Evolutionary conservation across 1,140 invertebrate species (phyloP), one percentile per base, ranked within the genome.

Genomic region (Drosophila yakuba): DNA sequence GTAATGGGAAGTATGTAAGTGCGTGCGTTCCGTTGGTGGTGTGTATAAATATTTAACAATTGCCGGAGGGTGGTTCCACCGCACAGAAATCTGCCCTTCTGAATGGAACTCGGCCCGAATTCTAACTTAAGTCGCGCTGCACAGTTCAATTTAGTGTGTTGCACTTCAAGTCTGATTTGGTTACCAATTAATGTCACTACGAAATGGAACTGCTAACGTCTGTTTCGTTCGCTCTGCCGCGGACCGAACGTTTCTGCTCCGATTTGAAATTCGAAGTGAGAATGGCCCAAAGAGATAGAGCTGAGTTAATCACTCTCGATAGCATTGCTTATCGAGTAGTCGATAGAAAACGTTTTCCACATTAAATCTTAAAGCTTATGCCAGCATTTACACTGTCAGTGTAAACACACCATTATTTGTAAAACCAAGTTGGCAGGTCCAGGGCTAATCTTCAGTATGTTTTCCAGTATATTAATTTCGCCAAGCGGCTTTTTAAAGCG

Each of bases 21-120:
- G 41, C 45, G 68, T 52, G 36, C 36, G 52, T 28, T 50, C 41
- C 57, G 59, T 39, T 69, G 74, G 57, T 67, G 55, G 74, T 69
- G 58, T 85, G 71, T 86, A 83, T 69, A 79, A 88, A 73, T 82
- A 82, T 82, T 88, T 79, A 44, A 66, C 66, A 72, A 51, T 73
- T 41, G 23, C 43, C 52, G 38, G 48, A 77, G 68, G 35, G 51
- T 54, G 59, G 59, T 23, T 61, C 10, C 56, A 35, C n/a, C 25
- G 35, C 36, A 14, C 17, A 15, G 6, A 41, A 60, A 20, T 48
- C 2, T 17, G 25, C 3, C 2, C 6, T 47, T 11, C 1, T 39
- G 25, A 36, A 44, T 25, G 35, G 28, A 56, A 39, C 51, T 52
- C 15, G 36, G 15, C 7, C 47, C 5, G 0, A 38, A 43, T 51